Base-by-base conservation (phyloP, 2,888 invertebrate genomes). In the Xestia sexstrigata region DNA sequence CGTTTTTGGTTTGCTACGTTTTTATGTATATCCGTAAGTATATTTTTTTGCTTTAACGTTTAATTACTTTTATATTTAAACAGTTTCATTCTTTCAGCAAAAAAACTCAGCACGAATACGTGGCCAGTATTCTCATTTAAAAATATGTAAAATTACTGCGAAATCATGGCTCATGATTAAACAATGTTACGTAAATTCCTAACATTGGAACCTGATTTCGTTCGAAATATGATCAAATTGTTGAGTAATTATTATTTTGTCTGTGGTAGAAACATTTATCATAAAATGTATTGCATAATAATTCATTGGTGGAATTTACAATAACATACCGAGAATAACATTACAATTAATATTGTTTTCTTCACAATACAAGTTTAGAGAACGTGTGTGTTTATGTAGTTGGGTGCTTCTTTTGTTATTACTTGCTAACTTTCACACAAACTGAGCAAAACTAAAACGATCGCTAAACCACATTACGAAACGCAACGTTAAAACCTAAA, bases 401-500 rank as follows among this genome's bases (percentile, higher is more conserved):
- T 52, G 4, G 39, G 8, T 49, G 7, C 60, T 52, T 15, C 26
- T 6, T 4, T 15, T 13, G 26, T 15, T 30, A 35, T 58, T 23
- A 75, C 26, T 45, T 17, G n/a, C 68, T 30, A 58, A 73, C 17
- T 69, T 79, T 55, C 1, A 42, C n/a, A 55, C 15, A 47, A 20
- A 63, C 62, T 39, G 62, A 45, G 35, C 47, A 60, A 76, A 76
- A 68, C 66, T 69, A 70, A 72, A 75, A 78, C 58, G 39, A 78
- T 67, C 63, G 67, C 75, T 82, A 80, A 87, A 78, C 67, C 85
- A 74, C 76, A 87, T 88, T 84, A 81, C 78, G 30, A 78, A 85
- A 79, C 77, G 83, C 78, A 79, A 83, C 78, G 78, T 70, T 71
- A 65, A 60, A 82, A 89, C 80, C 76, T 72, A 76, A 84, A 87